phyloP scores from a whole-genome alignment of 1,140 invertebrate species.

The Neodiprion lecontei region DNA sequence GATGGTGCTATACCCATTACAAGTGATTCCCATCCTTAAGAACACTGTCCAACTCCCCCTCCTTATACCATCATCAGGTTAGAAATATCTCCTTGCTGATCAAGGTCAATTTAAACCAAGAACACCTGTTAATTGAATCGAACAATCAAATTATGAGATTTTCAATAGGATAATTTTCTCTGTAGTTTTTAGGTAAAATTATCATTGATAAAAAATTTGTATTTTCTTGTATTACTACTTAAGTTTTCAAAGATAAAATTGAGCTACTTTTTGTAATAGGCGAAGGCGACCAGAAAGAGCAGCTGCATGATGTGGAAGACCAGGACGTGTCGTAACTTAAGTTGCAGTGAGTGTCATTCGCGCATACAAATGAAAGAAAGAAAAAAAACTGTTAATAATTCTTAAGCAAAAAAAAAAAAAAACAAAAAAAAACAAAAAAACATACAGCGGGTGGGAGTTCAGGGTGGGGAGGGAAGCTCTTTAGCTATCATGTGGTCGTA shows the following conservation, averaged over 20 bases:
- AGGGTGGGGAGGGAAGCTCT: slow-evolving; percentile 29
- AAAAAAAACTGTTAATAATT: slow-evolving; percentile 59
- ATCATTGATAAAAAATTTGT: too few species aligned
- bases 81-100: slow-evolving; percentile 23
- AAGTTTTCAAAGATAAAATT: too few species aligned
- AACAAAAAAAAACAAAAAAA: slow-evolving; percentile 46
- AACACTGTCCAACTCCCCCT: slow-evolving; percentile 16
- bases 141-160: too few species aligned
- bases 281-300: slow-evolving; percentile 86
- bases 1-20: slow-evolving; percentile 27
- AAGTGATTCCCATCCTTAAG: slow-evolving; percentile 35
- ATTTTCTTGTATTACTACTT: too few species aligned
- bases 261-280: slow-evolving; percentile 62
- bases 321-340: slow-evolving; percentile 89
- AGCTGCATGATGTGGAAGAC: slow-evolving; percentile 90
- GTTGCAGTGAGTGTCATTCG: slow-evolving; percentile 62
- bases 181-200: too few species aligned
- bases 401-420: slow-evolving; percentile 60
- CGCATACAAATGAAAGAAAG: slow-evolving; percentile 59
- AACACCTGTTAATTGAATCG: too few species aligned
- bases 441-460: slow-evolving; percentile 52
- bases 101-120: not conserved
- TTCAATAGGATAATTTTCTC: too few species aligned
- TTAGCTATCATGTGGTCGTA: slow-evolving; percentile 17
- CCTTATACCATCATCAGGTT: slow-evolving; percentile 26